A percentile compares a stretch with the other conserved stretches of the same genome.
Conservation (phyloP, 2,888 invertebrate genomes). For the Fissipunctia ypsillon region DNA sequence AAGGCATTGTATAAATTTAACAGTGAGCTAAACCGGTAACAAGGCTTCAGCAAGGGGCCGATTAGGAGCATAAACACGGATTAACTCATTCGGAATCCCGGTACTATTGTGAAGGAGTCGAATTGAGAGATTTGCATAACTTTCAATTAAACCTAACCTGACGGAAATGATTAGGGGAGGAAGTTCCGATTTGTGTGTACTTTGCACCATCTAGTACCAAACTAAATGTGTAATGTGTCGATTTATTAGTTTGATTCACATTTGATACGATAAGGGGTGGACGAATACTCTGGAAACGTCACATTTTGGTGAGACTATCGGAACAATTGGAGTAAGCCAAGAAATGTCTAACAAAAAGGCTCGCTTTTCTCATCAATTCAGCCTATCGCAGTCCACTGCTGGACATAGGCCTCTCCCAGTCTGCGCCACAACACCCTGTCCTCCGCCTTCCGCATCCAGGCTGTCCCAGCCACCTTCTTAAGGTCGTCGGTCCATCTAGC, state of each 20-base stretch:
- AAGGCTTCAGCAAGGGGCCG: conserved; percentile 88
- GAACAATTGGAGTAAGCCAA: background rate
- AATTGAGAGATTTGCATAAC: conserved; percentile 90
- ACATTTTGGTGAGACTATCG: background rate
- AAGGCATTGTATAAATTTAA: conserved; percentile 89
- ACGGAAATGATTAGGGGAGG: conserved; percentile 87
- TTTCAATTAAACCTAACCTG: conserved; percentile 90
- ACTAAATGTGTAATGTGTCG: conserved; percentile 36
- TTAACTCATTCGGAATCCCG: conserved; percentile 90
- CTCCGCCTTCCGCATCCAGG: too few species aligned
- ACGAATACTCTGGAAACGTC: background rate
- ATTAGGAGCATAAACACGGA: conserved; percentile 90
- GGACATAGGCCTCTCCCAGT: too few species aligned
- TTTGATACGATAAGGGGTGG: background rate
- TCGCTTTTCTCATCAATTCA: too few species aligned
- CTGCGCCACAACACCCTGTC: too few species aligned
- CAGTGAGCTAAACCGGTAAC: conserved; percentile 87
- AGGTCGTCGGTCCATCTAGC: too few species aligned
- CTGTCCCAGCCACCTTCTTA: too few species aligned
- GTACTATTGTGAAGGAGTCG: conserved; percentile 90
- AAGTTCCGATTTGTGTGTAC: conserved; percentile 79
- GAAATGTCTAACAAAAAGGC: too few species aligned
- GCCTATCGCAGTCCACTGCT: too few species aligned
- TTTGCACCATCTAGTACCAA: conserved; percentile 46
- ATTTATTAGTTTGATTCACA: conserved; percentile 27